Percentiles rank a stretch among this genome's conserved stretches.
Evolutionary conservation across 23 tunicate species (phyloP).

Genomic region (Styela clava): DNA sequence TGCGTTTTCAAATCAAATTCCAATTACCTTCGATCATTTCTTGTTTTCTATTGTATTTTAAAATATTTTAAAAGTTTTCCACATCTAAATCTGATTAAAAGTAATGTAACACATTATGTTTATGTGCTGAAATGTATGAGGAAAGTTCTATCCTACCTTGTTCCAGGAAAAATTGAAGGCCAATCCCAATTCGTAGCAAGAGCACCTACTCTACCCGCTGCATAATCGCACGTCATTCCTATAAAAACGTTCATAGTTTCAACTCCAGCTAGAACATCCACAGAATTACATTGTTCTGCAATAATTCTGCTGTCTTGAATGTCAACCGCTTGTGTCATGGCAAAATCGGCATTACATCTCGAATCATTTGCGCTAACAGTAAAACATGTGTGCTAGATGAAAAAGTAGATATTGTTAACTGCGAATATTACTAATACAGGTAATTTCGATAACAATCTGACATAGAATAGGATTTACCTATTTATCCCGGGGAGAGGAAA

Average conservation of each 20-base stretch:
- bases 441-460: too few relatives aligned
- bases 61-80: too few relatives aligned
- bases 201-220: conserved; percentile 43
- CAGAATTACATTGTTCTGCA: conserved; percentile 25
- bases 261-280: neutral
- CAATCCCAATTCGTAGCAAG: conserved; percentile 68
- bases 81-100: too few relatives aligned
- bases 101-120: too few relatives aligned
- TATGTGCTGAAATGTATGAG: too few relatives aligned
- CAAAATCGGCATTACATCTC: conserved; percentile 49
- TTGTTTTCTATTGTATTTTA: too few relatives aligned
- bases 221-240: conserved; percentile 71
- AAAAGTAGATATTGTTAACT: neutral
- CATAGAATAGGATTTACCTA: too few relatives aligned
- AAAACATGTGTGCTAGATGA: conserved; percentile 8
- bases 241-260: conserved; percentile 18
- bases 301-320: conserved; percentile 30
- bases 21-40: too few relatives aligned
- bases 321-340: conserved; percentile 37
- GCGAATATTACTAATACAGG: neutral
- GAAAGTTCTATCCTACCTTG: conserved; percentile 61
- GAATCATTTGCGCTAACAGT: conserved; percentile 31
- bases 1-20: too few relatives aligned
- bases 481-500: too few relatives aligned
- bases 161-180: conserved; percentile 50